Base-by-base conservation (phyloP, 2,888 invertebrate genomes). In the Ichneumoninae sp. region DNA sequence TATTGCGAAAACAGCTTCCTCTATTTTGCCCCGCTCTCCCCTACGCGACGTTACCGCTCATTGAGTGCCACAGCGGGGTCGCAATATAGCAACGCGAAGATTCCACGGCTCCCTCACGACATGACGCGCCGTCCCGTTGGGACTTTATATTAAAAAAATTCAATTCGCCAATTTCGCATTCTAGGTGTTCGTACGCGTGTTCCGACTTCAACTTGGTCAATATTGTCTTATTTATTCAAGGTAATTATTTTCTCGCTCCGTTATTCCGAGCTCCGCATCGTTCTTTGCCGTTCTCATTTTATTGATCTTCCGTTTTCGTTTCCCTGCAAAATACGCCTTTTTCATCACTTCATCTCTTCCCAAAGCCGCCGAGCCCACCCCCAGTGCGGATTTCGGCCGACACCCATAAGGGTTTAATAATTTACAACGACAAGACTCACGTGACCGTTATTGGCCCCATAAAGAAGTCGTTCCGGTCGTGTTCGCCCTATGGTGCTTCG, bases 361-460 rank as follows among this genome's bases (percentile, higher is more conserved):
- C 10, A 13, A 70, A 78, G 65, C 26, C 7, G 69, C 26, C n/a
- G 62, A 36, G 16, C 26, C 30, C 54, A 19, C 74, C 57, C 8
- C 65, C 54, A 62, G 52, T 62, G 74, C 47, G 78, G 52, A 74
- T 84, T 57, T 70, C 74, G 57, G 70, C 70, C 71, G 57, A 71
- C 76, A 66, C 75, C 81, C 79, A 68, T 76, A 65, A 76, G 77
- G 86, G 85, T 87, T 91, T 89, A 91, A 93, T 92, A 92, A 93
- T 93, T 93, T 91, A 93, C 89, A 89, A 88, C 89, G 89, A 90
- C 92, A 91, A 90, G 90, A 92, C 90, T 87, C 91, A 87, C 87
- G 87, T 80, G 86, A 47, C 86, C 81, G 91, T 92, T 93, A 93
- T 93, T 93, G 92, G 90, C 86, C 16, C 89, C 89, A 92, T 93